Percentiles rank a stretch among this genome's conserved stretches.
These are phyloP conservation scores for Azemiops feae DNA, from an alignment of 2,113 vertebrate genomes.

Conservation along the genomic window DNA sequence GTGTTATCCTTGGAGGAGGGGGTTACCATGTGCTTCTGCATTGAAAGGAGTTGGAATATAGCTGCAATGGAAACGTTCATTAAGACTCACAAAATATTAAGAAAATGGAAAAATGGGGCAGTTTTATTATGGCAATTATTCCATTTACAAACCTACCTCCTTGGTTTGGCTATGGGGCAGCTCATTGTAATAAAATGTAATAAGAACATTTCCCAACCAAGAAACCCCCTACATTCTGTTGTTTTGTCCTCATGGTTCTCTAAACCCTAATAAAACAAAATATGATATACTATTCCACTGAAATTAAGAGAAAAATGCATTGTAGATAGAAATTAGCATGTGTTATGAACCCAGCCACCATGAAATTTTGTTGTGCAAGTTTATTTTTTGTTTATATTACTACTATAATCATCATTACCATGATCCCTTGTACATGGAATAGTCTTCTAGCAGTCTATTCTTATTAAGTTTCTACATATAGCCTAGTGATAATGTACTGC, in stretches of 20 bases:
- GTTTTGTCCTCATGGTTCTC: neutral
- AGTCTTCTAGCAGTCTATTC: neutral
- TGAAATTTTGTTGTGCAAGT: neutral
- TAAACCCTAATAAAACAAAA: neutral
- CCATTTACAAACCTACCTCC: neutral
- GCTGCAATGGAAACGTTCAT: neutral
- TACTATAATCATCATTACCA: neutral
- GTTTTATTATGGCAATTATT: neutral
- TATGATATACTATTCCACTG: neutral
- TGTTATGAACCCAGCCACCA: neutral
- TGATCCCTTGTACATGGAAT: neutral
- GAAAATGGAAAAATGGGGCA: neutral
- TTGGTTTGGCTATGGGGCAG: neutral
- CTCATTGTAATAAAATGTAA: neutral
- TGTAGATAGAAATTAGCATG: neutral
- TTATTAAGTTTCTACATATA: neutral
- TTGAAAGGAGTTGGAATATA: neutral
- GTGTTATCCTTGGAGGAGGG: neutral
- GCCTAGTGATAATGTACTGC: neutral
- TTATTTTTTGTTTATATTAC: neutral
- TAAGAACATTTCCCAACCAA: neutral
- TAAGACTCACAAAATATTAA: neutral
- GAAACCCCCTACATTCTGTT: neutral
- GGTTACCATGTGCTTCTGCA: neutral
- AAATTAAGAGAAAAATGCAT: neutral